A percentile compares a stretch with the other conserved stretches of the same genome.
Evolutionary conservation across 1,140 invertebrate species (phyloP).

Genomic region (Conus betulinus): DNA sequence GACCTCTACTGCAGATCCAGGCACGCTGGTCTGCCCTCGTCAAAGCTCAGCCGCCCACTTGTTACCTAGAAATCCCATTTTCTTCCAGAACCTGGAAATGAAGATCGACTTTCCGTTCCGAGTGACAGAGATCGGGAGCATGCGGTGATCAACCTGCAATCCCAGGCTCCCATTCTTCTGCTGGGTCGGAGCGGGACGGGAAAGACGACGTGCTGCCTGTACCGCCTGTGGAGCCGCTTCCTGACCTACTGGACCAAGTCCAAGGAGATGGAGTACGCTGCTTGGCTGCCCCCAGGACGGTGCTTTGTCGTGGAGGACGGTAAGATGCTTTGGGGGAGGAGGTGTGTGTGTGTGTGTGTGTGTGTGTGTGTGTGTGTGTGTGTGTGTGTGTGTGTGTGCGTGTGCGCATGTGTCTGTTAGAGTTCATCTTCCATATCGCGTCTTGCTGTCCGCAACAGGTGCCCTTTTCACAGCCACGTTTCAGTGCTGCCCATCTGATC

Average conservation of each 20-base stretch:
- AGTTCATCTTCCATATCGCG: too few relatives aligned
- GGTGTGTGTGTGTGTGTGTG: too few relatives aligned
- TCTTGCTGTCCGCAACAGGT: too few relatives aligned
- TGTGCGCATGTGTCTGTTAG: too few relatives aligned
- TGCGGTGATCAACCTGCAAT: conserved; percentile 68
- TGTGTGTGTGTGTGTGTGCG: too few relatives aligned
- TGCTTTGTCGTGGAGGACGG: conserved; percentile 41
- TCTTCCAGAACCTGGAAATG: conserved; percentile 58
- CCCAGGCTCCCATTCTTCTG: conserved; percentile 62
- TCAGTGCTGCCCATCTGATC: too few relatives aligned
- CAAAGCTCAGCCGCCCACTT: too few relatives aligned
- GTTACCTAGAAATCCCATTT: background rate
- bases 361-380: too few relatives aligned
- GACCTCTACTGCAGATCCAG: too few relatives aligned
- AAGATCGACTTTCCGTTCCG: conserved; percentile 73
- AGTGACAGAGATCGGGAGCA: conserved; percentile 67
- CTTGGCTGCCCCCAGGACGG: conserved; percentile 52
- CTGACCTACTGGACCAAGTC: conserved; percentile 66
- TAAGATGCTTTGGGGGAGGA: too few relatives aligned
- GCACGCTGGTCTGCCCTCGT: too few relatives aligned
- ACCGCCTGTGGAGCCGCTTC: conserved; percentile 68
- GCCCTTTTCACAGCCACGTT: too few relatives aligned
- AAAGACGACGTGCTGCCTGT: conserved; percentile 72
- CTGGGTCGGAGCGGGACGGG: conserved; percentile 71
- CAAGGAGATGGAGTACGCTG: conserved; percentile 49